Base-by-base conservation (phyloP, 1,140 invertebrate genomes). In the Drosophila aff. region DNA sequence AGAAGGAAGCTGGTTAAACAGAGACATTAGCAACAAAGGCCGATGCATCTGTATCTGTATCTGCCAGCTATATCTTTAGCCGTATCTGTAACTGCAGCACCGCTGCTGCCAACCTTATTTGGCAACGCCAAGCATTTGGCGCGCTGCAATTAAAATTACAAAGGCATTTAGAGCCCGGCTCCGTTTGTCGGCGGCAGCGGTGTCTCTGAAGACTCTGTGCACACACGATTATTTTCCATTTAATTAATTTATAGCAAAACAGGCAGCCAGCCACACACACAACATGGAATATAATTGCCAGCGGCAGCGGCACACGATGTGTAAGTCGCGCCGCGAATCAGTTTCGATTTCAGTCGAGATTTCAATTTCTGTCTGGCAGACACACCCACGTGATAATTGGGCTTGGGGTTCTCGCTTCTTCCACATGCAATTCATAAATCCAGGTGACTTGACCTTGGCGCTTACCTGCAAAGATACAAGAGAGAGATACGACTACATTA, bases 191-290 rank as follows among this genome's bases (percentile, higher is more conserved):
- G 72, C 59, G 23, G 53, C 36, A 41, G 60, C 71, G 69, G 74
- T 76, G 76, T 66, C 65, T 81, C 73, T 89, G 82, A 87, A 84
- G 83, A 89, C 68, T 41, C 58, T 49, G 82, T 55, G 28, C 69
- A 73, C 84, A 89, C 84, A 89, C 84, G 84, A 89, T 89, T 89
- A 90, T 89, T 89, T 90, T 81, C 78, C 81, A 76, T 90, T 89
- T 85, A 89, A 89, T 89, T 89, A 89, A 89, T 89, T 89, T 90
- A 89, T 90, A 79, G 81, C 72, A 50, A 61, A 46, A 57, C 53
- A 57, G 53, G 52, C 52, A 38, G 52, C 49, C 5, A 38, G 13
- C 7, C 28, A 31, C 44, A 26, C 46, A 47, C 43, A 44, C 62
- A 55, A 58, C 57, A 78, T 55, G 71, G 61, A 77, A 78, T 89